Evolutionary conservation across 2,113 vertebrate species (phyloP).

Genomic region (western clawed frog (Xenopus tropicalis)): UCB_Xtro_10.0 CM004443.2:169447501-169448000

Average conservation of each 20-base stretch:
- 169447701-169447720: background rate
- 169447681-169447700: too few relatives aligned
- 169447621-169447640: too few relatives aligned
- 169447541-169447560: too few relatives aligned
- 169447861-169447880: background rate
- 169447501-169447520: too few relatives aligned
- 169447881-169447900: slow-evolving; percentile 4
- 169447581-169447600: too few relatives aligned
- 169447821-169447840: background rate
- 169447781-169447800: background rate
- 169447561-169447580: too few relatives aligned
- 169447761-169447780: background rate
- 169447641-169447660: too few relatives aligned
- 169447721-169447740: background rate
- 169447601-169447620: too few relatives aligned
- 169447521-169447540: too few relatives aligned
- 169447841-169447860: slow-evolving; percentile 5
- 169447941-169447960: slow-evolving; percentile 41
- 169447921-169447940: slow-evolving; percentile 36
- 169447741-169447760: background rate
- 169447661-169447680: too few relatives aligned
- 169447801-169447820: background rate
- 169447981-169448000: slow-evolving; percentile 20
- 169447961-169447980: slow-evolving; percentile 42
- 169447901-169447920: background rate